Base-by-base conservation (phyloP, 2,113 vertebrate species). In the Jacana jacana region DNA sequence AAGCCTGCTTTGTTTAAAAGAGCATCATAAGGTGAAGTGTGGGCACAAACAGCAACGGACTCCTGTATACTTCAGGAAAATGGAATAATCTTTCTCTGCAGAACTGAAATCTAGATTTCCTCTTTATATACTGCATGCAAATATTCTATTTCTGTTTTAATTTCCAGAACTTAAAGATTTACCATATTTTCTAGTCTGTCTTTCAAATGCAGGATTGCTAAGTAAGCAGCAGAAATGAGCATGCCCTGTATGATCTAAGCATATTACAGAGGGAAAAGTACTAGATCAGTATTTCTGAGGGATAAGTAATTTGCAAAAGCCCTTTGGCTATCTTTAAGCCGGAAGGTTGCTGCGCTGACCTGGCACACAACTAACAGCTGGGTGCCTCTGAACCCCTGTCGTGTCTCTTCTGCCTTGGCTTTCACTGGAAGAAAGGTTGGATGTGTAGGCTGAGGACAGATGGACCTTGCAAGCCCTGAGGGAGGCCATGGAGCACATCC, bases 401-500 rank as follows among this genome's bases (percentile, higher is more conserved):
- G 4, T 31, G 30, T 25, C 42, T 76, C 12, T 69, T 91, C 65
- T 94, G 85, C 42, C 12, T 91, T 84, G 46, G 27, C 85, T 94
- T 87, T 57, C 18, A 24, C 46, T 88, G 76, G 68, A 83, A 91
- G 31, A 51, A 79, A 68, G 33, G 70, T 33, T 76, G 81, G 42
- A 66, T 84, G 39, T 60, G 51, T 60, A 79, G 70, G 52, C 78
- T 93, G 95, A 89, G 85, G 87, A 91, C 72, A 75, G 66, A 71
- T 78, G 89, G 93, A 95, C 93, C 35, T 93, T 3, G 0, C 65
- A 37, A 93, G 89, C 87, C 96, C 93, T 60, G 48, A 91, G 89
- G 89, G 95, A 95, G 81, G 70, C 61, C 49, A 15, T 63, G 48
- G 78, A 91, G 65, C 92, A 88, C 81, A 89, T 91, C 44, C 78